Evolutionary conservation across 1,140 invertebrate species (phyloP), one percentile per base, ranked within the genome.

Genomic region (Cotesia vestalis): DNA sequence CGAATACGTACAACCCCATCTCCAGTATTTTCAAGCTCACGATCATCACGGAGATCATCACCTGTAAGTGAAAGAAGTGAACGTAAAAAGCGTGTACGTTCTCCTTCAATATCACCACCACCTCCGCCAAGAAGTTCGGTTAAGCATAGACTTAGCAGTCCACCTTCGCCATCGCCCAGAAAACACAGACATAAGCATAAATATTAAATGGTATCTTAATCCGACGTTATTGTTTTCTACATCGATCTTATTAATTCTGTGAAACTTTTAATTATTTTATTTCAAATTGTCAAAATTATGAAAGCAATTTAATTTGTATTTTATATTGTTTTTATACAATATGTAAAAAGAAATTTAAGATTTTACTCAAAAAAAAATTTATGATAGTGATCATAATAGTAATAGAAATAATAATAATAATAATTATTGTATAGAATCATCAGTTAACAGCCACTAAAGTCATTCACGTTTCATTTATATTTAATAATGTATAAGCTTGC

Each of bases 141-240:
- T 1, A 86, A 87, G 63, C 81, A 85, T 72, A 79, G 85, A 76
- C 78, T 77, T 27, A 78, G 70, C 55, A 85, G 84, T 78, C 85
- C 86, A 8, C 75, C 81, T 2, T 85, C 85, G 34, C 84, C 87
- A 11, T 80, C 85, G 9, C 76, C 84, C 8, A 80, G 87, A 11
- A 88, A 88, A 78, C 87, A 89, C 72, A 85, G 88, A 76, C 88
- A 89, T 73, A 89, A 89, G 76, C 88, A 89, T 77, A 89, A 89
- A 79, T 88, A 89, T 72, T 88, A 71, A 85, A 46, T 46, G 0
- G 4, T 11, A 20, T 38, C 53, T 20, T 46, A 59, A 14, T 34
- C 11, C 0, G 0, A 59, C 38, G 9, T 55, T 51, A 36, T 67
- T 12, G 4, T 66, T 72, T 72, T 72, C 17, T 72, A 64, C 53